A percentile compares a stretch with the other conserved stretches of the same genome.
Conservation (phyloP, 2,888 invertebrate genomes). For the Harpagoxenus sublaevis region DNA sequence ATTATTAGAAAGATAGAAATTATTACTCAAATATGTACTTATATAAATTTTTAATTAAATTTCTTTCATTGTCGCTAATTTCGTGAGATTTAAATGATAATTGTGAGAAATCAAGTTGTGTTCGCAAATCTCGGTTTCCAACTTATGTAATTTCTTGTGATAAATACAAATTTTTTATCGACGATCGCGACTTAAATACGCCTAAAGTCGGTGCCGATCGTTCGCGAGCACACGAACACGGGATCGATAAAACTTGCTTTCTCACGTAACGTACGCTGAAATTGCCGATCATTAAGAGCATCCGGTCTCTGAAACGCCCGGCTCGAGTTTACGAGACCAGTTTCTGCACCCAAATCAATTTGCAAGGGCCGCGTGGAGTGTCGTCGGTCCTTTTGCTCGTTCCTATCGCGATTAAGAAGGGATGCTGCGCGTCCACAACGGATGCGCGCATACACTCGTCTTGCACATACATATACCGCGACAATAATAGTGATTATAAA, state of each 20-base stretch:
- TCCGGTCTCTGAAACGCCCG: conserved; percentile 73
- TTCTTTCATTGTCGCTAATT: neutral
- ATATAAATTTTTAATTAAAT: neutral
- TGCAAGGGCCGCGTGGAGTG: conserved; percentile 60
- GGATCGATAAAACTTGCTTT: conserved; percentile 56
- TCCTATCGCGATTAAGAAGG: conserved; percentile 4
- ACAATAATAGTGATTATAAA: conserved; percentile 42
- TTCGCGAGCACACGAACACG: conserved; percentile 10
- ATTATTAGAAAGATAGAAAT: neutral
- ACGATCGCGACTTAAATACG: neutral
- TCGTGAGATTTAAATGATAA: neutral
- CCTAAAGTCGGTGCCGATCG: neutral
- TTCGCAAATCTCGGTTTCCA: neutral
- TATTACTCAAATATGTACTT: neutral
- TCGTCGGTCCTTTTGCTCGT: conserved; percentile 58
- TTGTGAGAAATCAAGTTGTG: neutral
- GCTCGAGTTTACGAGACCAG: conserved; percentile 74
- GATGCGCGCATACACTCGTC: neutral
- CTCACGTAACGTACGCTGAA: conserved; percentile 69
- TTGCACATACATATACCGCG: neutral
- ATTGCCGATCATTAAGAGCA: conserved; percentile 77
- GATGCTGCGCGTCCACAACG: neutral
- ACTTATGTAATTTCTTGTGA: neutral
- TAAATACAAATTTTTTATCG: neutral
- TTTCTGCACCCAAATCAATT: conserved; percentile 76